These are phyloP conservation scores for Hetaerina titia DNA, from an alignment of 2,888 invertebrate species.

Conservation along the genomic window DNA sequence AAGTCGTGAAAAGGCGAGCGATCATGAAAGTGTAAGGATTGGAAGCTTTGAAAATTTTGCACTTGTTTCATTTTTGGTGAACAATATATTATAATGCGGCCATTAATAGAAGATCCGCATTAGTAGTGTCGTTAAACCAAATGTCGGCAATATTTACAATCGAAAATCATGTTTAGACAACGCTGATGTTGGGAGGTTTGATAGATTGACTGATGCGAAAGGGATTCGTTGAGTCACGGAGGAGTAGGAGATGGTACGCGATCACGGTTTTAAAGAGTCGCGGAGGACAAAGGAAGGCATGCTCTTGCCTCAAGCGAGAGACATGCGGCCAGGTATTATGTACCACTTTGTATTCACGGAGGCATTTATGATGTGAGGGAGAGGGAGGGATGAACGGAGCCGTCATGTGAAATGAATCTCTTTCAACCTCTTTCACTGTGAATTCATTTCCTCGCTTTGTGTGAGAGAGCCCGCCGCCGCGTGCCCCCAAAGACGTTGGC, in stretches of 20 bases:
- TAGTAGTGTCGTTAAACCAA: too few relatives aligned
- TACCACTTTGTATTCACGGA: neutral
- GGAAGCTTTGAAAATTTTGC: too few relatives aligned
- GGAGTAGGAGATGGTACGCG: neutral
- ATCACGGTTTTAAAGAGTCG: neutral
- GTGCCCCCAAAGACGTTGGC: too few relatives aligned
- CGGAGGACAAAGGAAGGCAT: neutral
- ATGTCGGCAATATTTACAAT: too few relatives aligned
- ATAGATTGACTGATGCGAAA: neutral
- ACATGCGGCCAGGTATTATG: neutral
- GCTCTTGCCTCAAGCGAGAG: neutral
- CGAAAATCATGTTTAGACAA: too few relatives aligned
- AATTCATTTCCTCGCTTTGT: neutral
- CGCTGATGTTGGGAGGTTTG: too few relatives aligned
- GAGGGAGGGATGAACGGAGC: neutral
- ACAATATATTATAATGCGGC: too few relatives aligned
- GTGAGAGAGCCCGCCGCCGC: too few relatives aligned
- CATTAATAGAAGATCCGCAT: too few relatives aligned
- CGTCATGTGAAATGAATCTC: neutral
- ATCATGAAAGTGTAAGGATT: too few relatives aligned
- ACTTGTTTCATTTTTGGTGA: too few relatives aligned
- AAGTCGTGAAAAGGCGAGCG: too few relatives aligned
- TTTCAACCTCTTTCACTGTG: neutral
- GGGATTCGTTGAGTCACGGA: neutral
- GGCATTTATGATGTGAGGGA: neutral